Conservation (phyloP, 92 coral and sea anemone genomes). For the Porites evermanni region DNA sequence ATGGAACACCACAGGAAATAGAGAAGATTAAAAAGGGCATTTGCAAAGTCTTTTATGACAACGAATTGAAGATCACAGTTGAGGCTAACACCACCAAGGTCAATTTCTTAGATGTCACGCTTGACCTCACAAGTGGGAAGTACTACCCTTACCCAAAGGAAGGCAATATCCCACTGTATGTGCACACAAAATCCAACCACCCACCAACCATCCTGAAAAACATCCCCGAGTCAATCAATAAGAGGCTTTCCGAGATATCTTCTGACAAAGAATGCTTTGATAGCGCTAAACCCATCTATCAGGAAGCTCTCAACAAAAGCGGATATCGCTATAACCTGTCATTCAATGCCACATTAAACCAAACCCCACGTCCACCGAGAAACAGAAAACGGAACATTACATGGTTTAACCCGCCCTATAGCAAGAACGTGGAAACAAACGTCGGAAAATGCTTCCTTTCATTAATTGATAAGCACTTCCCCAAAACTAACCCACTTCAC, state of each 20-base stretch:
- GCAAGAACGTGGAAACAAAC: not conserved
- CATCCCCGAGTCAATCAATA: too few species aligned
- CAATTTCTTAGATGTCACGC: constrained; percentile 58
- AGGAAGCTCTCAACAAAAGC: too few species aligned
- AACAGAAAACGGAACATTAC: constrained; percentile 1
- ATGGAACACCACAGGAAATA: constrained; percentile 12
- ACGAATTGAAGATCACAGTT: constrained; percentile 43
- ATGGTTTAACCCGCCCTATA: constrained; percentile 8
- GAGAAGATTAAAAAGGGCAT: constrained; percentile 7
- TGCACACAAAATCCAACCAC: constrained; percentile 39
- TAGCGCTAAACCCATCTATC: too few species aligned
- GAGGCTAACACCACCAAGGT: constrained; percentile 37
- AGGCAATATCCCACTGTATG: constrained; percentile 44
- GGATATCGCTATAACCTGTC: too few species aligned
- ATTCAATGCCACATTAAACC: too few species aligned
- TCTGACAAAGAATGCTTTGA: too few species aligned
- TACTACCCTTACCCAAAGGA: constrained; percentile 33
- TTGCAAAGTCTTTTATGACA: constrained; percentile 22
- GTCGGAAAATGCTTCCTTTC: not conserved
- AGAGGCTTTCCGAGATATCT: too few species aligned
- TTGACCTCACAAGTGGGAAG: constrained; percentile 55
- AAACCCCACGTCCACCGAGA: not conserved
- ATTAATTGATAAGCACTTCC: constrained; percentile 20
- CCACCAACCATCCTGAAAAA: constrained; percentile 45
- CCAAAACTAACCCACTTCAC: constrained; percentile 10